Evolutionary conservation across 2,113 vertebrate genomes (phyloP), one percentile per base, ranked within the genome.

Genomic region (Nipponia nippon): DNA sequence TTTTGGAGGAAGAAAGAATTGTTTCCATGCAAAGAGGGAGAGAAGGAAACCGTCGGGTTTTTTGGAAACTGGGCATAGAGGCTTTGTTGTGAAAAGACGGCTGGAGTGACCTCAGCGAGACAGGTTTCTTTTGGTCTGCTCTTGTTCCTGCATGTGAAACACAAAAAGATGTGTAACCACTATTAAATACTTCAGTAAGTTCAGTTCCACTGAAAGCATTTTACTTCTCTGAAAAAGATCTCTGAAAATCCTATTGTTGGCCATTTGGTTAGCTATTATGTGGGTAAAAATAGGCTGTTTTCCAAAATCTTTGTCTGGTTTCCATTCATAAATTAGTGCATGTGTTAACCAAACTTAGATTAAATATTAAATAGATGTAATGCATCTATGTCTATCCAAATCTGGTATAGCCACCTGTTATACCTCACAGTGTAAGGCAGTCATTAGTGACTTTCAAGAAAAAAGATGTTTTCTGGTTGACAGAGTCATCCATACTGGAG

Each of bases 281-380:
- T 65, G 62, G 55, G 73, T 63, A 83, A 76, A 95, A 89, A 1
- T 29, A 89, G 59, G 59, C 89, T 69, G 70, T 66, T 81, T 72
- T 66, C 82, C 96, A 87, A 85, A 94, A 85, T 44, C 47, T 47
- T 77, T 56, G 21, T 75, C 83, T 90, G 46, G 86, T 90, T 90
- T 86, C 97, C 96, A 94, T 96, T 96, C 94, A 97, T 76, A 95
- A 97, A 94, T 88, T 77, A 78, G 52, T 38, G 72, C 47, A 89
- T 20, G 40, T 73, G 59, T 90, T 88, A 96, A 94, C 21, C 75
- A 83, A 96, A 90, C 63, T 88, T 77, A 53, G 46, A 83, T 96
- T 86, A 87, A 93, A 90, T 89, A 85, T 80, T 73, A 91, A 91
- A 73, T 40, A 88, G 29, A 81, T 70, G 53, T 52, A 84, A 90